Conservation (phyloP, 2,888 invertebrate species). For the Ephialtes manifestator region DNA sequence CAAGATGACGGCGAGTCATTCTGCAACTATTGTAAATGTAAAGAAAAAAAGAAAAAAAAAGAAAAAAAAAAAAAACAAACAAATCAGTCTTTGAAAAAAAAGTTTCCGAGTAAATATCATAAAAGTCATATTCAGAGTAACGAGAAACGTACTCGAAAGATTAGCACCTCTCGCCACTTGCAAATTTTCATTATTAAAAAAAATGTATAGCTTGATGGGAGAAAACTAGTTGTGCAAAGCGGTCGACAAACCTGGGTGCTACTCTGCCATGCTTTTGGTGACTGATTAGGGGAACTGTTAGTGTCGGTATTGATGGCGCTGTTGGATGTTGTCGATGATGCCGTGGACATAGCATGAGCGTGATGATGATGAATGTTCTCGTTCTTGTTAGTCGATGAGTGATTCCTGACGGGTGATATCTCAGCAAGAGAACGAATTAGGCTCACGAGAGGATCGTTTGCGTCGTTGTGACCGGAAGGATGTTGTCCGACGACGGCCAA, state of each 20-base stretch:
- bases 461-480: slow-evolving; percentile 40
- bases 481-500: slow-evolving; percentile 78
- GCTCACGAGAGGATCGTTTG: slow-evolving; percentile 82
- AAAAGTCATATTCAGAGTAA: slow-evolving; percentile 1
- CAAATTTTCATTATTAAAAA: slow-evolving; percentile 1
- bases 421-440: slow-evolving; percentile 83
- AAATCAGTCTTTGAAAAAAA: background rate
- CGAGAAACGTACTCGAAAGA: slow-evolving; percentile 8
- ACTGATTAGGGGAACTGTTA: slow-evolving; percentile 84
- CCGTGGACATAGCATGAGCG: slow-evolving; percentile 54
- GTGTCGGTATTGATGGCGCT: slow-evolving; percentile 77
- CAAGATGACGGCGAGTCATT: slow-evolving; percentile 90
- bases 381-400: slow-evolving; percentile 78
- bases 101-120: background rate
- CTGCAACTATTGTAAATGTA: slow-evolving; percentile 76
- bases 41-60: slow-evolving; percentile 44
- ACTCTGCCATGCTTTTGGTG: slow-evolving; percentile 85
- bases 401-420: slow-evolving; percentile 79
- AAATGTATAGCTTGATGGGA: background rate
- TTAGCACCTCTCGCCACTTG: background rate
- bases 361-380: slow-evolving; percentile 74
- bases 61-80: slow-evolving; percentile 37
- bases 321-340: slow-evolving; percentile 65
- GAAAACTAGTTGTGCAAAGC: slow-evolving; percentile 57
- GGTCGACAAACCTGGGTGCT: slow-evolving; percentile 83